These are phyloP conservation scores for Tiphia femorata DNA, from an alignment of 2,888 invertebrate species.

Conservation along the genomic window DNA sequence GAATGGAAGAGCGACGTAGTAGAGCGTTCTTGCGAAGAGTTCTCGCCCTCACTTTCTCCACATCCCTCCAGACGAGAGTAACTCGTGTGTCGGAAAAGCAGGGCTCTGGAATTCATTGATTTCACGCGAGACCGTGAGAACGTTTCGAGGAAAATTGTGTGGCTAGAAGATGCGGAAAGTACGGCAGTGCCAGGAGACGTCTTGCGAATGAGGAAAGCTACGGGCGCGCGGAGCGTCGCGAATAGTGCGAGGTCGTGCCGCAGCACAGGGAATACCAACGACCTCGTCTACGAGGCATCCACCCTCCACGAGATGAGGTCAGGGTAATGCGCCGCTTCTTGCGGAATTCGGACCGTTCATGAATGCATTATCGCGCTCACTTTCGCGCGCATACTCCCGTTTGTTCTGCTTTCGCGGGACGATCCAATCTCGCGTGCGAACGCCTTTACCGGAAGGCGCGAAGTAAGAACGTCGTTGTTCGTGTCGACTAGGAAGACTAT, in stretches of 20 bases:
- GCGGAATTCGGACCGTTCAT: conserved; percentile 52
- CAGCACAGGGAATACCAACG: conserved; percentile 45
- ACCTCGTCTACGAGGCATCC: conserved; percentile 41
- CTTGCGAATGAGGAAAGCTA: background rate
- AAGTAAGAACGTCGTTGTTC: too few species aligned
- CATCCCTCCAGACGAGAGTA: too few species aligned
- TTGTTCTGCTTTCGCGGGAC: conserved; percentile 17
- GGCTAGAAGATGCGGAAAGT: conserved; percentile 28
- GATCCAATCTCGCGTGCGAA: background rate
- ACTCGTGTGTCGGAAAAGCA: conserved; percentile 48
- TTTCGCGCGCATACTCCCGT: conserved; percentile 27
- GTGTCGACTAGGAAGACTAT: too few species aligned
- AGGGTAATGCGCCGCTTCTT: conserved; percentile 54
- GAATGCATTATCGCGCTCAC: conserved; percentile 59
- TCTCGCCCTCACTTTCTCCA: too few species aligned
- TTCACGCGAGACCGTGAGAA: conserved; percentile 45
- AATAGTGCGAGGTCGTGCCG: conserved; percentile 8
- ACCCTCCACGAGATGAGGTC: conserved; percentile 16
- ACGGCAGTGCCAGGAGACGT: conserved; percentile 12
- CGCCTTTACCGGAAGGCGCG: too few species aligned
- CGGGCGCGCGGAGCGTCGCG: background rate
- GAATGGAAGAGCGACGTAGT: conserved; percentile 13
- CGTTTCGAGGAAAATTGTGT: conserved; percentile 42
- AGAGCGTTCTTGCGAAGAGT: too few species aligned
- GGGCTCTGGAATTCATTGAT: conserved; percentile 47